phyloP scores from a whole-genome alignment of 2,797 vertebrate genomes.

The Coracias cyanogaster region DNA sequence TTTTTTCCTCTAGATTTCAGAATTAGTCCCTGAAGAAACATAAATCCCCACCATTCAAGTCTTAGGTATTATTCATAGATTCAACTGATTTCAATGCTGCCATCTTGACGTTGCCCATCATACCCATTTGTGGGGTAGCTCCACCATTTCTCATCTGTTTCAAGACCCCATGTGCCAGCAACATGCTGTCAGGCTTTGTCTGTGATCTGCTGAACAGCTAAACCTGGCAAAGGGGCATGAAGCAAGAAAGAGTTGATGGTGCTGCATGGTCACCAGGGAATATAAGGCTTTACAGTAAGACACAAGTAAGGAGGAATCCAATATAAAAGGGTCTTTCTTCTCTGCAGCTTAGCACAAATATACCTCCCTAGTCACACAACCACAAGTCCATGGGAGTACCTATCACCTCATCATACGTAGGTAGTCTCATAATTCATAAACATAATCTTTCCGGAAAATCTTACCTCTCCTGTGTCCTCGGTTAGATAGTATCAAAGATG shows the following conservation, averaged over 20 bases:
- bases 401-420: neutral
- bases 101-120: neutral
- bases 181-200: neutral
- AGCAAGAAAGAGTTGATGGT: neutral
- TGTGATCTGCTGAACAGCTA: neutral
- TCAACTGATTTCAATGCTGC: neutral
- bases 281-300: neutral
- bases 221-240: neutral
- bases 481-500: conserved; percentile 55
- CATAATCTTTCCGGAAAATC: neutral
- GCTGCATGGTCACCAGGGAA: neutral
- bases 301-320: neutral
- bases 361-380: neutral
- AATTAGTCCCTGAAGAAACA: neutral
- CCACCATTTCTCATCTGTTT: neutral
- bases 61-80: neutral
- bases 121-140: neutral
- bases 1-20: neutral
- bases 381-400: neutral
- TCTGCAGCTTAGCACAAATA: neutral
- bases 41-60: neutral
- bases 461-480: conserved; percentile 36
- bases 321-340: neutral
- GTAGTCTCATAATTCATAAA: neutral
- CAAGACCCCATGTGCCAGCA: neutral